Base-by-base conservation (phyloP, 2,113 vertebrate genomes). In the Nycticryphes semicollaris region DNA sequence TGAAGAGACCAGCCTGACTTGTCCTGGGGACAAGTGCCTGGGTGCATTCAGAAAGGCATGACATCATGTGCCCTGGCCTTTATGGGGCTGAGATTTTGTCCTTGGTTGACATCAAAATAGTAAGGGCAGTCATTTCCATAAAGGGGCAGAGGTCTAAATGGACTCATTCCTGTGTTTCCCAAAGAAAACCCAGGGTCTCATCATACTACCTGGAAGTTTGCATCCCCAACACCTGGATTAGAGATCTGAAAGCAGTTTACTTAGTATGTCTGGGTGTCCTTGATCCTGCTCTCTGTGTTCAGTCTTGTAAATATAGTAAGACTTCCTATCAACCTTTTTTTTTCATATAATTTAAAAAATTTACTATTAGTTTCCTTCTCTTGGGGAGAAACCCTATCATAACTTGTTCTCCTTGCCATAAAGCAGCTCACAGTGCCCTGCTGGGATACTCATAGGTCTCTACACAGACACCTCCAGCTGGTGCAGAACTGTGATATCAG, bases 381-480 rank as follows among this genome's bases (percentile, higher is more conserved):
- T 68, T 24, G 12, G 20, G 10, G 9, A 37, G 9, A 68, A 74
- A 45, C 3, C 24, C 31, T 50, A 6, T 4, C 0, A 1, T 16
- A 56, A 37, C 18, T 67, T 54, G 22, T 37, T 48, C 30, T 66
- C 18, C 37, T 69, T 57, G 20, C 27, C 27, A 5, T 24, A 50
- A 54, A 60, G 25, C 43, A n/a, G 27, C 48, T 45, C 33, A 33
- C 30, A 18, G 8, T 18, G 15, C 30, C 45, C 30, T 66, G 47
- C 19, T 43, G 45, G 13, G 39, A 35, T 41, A 13, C n/a, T 72
- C 45, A 24, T 6, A 76, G 13, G 9, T 86, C 22, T 70, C 45
- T 51, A 17, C 28, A 51, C 10, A 30, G 47, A 56, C 54, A n/a
- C 16, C 45, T 21, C 35, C 11, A 35, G 30, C 20, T 67, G 23